Evolutionary conservation across 2,113 vertebrate species (phyloP).

Genomic region (Oenanthe melanoleuca): DNA sequence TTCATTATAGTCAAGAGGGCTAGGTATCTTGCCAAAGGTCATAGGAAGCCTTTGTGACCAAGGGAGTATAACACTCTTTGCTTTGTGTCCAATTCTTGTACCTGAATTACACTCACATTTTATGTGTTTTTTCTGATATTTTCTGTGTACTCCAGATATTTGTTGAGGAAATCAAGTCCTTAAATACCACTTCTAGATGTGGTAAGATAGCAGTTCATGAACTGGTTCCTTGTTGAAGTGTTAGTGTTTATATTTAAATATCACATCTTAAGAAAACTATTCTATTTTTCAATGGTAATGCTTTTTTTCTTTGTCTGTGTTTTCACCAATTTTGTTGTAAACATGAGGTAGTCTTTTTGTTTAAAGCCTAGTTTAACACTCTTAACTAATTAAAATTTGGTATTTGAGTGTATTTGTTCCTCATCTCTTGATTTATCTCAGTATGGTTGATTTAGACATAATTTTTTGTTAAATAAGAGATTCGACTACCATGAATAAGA

Average conservation of each 20-base stretch:
- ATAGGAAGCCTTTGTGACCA: neutral
- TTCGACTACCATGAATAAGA: slow-evolving; percentile 66
- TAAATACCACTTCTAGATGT: neutral
- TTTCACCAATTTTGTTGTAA: slow-evolving; percentile 1
- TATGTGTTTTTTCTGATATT: neutral
- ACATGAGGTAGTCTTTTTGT: slow-evolving; percentile 26
- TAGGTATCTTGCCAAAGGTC: neutral
- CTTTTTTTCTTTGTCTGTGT: neutral
- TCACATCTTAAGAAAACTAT: neutral
- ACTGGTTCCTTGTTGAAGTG: neutral
- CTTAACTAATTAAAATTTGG: slow-evolving; percentile 65
- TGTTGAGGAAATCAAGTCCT: neutral
- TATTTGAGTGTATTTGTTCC: slow-evolving; percentile 64
- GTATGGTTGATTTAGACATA: slow-evolving; percentile 69
- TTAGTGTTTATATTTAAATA: neutral
- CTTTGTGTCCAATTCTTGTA: neutral
- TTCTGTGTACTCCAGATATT: neutral
- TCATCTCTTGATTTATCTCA: slow-evolving; percentile 68
- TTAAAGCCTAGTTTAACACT: slow-evolving; percentile 61
- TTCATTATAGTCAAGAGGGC: neutral
- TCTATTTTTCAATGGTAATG: neutral
- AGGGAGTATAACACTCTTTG: neutral
- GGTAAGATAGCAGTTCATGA: neutral
- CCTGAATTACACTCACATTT: neutral
- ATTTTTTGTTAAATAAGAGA: slow-evolving; percentile 73